Conservation (phyloP, 2,888 invertebrate species). For the Brachyopa scutellaris region DNA sequence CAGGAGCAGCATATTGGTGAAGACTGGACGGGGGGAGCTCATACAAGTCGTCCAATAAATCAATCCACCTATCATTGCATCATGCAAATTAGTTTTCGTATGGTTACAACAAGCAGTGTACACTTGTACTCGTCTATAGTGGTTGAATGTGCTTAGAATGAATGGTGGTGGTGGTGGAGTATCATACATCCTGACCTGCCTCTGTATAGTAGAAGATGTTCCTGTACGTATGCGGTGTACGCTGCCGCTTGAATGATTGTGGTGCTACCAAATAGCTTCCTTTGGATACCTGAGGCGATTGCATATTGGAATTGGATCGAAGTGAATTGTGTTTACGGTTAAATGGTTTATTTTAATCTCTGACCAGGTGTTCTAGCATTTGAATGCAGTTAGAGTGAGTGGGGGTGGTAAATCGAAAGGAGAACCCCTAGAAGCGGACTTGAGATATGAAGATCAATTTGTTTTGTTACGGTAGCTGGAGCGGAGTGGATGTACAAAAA, state of each 20-base stretch:
- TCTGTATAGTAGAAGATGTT: slow-evolving; percentile 57
- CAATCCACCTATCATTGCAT: slow-evolving; percentile 71
- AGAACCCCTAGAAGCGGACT: no score
- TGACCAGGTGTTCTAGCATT: slow-evolving; percentile 71
- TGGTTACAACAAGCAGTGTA: slow-evolving; percentile 34
- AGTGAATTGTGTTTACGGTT: slow-evolving; percentile 72
- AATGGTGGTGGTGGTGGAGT: slow-evolving; percentile 3
- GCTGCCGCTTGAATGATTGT: slow-evolving; percentile 62
- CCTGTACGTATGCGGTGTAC: no score
- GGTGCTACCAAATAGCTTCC: slow-evolving; percentile 60
- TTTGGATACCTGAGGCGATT: slow-evolving; percentile 70
- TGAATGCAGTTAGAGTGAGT: no score
- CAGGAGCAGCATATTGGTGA: not conserved
- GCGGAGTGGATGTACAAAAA: no score
- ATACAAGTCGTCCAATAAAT: slow-evolving; percentile 70
- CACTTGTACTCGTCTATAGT: no score
- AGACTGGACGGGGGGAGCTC: slow-evolving; percentile 35
- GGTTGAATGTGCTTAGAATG: slow-evolving; percentile 21
- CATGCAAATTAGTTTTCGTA: slow-evolving; percentile 72
- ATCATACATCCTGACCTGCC: slow-evolving; percentile 11
- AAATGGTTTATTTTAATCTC: slow-evolving; percentile 72
- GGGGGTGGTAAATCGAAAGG: not conserved
- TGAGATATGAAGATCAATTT: no score
- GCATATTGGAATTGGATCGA: slow-evolving; percentile 72
- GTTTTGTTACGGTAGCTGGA: no score